These are phyloP conservation scores for Leistus spinibarbis DNA, from an alignment of 2,888 invertebrate genomes.

Conservation along the genomic window DNA sequence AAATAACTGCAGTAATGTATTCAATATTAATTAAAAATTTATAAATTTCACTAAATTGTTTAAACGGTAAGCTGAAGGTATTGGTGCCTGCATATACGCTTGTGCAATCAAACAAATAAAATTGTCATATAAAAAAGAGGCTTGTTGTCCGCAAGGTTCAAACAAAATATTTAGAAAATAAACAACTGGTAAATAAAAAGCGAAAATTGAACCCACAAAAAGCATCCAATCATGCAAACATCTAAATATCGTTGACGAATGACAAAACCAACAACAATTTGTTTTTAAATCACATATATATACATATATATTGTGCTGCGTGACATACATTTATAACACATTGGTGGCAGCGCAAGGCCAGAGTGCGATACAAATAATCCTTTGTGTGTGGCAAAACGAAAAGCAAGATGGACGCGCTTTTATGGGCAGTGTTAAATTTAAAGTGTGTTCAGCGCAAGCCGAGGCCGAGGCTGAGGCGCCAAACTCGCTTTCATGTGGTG, in stretches of 20 bases:
- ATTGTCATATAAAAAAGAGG: too few relatives aligned
- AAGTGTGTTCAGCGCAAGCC: background rate
- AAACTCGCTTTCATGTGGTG: background rate
- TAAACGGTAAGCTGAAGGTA: too few relatives aligned
- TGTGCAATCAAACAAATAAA: too few relatives aligned
- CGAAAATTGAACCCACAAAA: background rate
- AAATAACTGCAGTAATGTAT: too few relatives aligned
- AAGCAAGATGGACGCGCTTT: background rate
- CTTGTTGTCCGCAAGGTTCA: too few relatives aligned
- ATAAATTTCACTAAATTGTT: too few relatives aligned
- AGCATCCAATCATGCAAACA: background rate
- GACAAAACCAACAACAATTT: background rate
- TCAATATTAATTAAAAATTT: too few relatives aligned
- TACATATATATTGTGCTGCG: background rate
- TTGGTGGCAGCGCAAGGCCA: background rate
- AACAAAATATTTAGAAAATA: background rate
- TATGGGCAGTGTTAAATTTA: background rate
- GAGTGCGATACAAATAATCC: background rate
- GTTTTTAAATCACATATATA: background rate
- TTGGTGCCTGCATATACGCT: too few relatives aligned
- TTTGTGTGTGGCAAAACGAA: background rate
- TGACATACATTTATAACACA: background rate
- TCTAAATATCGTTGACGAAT: background rate
- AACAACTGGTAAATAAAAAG: background rate
- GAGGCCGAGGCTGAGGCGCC: background rate